phyloP scores from a whole-genome alignment of 2,113 vertebrate genomes.

The Corvus moneduloides region DNA sequence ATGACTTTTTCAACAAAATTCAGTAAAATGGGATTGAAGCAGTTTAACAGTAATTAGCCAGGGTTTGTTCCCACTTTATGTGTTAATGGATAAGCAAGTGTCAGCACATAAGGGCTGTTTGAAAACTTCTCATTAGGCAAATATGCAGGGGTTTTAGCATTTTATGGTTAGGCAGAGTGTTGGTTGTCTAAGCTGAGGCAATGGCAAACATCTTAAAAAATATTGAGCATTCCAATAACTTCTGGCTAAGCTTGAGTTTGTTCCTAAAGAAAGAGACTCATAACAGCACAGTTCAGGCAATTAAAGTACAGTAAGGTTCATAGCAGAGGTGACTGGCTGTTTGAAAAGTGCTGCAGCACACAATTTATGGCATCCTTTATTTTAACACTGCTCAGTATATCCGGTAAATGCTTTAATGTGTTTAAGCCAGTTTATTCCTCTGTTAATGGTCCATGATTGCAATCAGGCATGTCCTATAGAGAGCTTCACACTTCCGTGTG shows the following conservation, averaged over 20 bases:
- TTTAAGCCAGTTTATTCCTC: conserved; percentile 40
- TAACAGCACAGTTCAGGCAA: background rate
- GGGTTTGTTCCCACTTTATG: background rate
- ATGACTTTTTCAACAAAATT: background rate
- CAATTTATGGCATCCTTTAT: conserved; percentile 50
- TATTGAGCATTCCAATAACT: conserved; percentile 14
- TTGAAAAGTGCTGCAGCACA: conserved; percentile 23
- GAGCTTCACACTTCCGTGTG: conserved; percentile 3
- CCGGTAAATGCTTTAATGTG: conserved; percentile 50
- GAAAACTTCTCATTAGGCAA: conserved; percentile 35
- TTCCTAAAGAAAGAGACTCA: background rate
- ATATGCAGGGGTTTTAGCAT: background rate
- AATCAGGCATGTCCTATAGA: conserved; percentile 1
- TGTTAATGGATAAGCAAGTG: background rate
- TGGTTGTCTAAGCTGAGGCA: conserved; percentile 22
- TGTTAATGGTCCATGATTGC: conserved; percentile 8
- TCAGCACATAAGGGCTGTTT: conserved; percentile 1
- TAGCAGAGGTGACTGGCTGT: background rate
- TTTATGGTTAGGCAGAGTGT: background rate
- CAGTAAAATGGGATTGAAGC: background rate
- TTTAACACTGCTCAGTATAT: conserved; percentile 35
- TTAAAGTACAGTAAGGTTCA: conserved; percentile 24
- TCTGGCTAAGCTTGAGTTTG: background rate
- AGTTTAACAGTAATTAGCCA: background rate
- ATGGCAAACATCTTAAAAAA: conserved; percentile 2